phyloP scores from a whole-genome alignment of 35 echinoderm and acorn worm genomes.

The Anneissia japonica region DNA sequence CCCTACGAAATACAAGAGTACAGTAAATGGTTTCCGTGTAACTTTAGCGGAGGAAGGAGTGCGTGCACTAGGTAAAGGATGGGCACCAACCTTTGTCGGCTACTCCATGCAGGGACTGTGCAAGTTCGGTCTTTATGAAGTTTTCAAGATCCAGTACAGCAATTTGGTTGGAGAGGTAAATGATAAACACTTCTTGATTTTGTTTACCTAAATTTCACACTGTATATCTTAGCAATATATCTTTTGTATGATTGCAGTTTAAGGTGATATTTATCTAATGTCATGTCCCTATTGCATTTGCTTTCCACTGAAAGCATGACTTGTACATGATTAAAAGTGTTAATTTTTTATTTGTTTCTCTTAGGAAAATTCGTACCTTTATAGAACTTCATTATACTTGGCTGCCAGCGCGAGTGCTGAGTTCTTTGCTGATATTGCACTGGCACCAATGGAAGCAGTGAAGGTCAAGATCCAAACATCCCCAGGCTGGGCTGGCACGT shows the following conservation, averaged over 20 bases:
- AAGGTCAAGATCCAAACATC: constrained; percentile 87
- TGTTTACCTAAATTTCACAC: no score
- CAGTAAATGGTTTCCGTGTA: constrained; percentile 77
- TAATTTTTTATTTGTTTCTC: constrained; percentile 11
- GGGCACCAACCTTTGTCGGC: constrained; percentile 84
- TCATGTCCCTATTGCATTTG: no score
- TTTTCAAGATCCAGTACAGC: constrained; percentile 71
- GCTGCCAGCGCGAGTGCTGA: constrained; percentile 85
- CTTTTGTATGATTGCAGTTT: no score
- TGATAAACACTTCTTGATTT: no score
- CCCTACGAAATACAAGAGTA: constrained; percentile 75
- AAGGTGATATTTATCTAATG: no score
- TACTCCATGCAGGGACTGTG: constrained; percentile 98
- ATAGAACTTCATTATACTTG: constrained; percentile 78
- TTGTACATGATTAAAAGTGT: no score
- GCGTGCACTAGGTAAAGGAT: constrained; percentile 85
- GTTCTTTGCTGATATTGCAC: constrained; percentile 96
- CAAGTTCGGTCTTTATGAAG: constrained; percentile 99
- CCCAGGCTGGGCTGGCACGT: constrained; percentile 68
- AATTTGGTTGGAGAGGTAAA: constrained; percentile 68
- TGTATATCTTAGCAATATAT: no score
- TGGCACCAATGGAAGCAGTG: constrained; percentile 96
- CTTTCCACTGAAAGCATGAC: no score
- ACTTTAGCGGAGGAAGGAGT: constrained; percentile 82
- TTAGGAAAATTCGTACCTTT: constrained; percentile 54